phyloP scores from a whole-genome alignment of 2,888 invertebrate species.

The Phrixothrix hirtus region DNA sequence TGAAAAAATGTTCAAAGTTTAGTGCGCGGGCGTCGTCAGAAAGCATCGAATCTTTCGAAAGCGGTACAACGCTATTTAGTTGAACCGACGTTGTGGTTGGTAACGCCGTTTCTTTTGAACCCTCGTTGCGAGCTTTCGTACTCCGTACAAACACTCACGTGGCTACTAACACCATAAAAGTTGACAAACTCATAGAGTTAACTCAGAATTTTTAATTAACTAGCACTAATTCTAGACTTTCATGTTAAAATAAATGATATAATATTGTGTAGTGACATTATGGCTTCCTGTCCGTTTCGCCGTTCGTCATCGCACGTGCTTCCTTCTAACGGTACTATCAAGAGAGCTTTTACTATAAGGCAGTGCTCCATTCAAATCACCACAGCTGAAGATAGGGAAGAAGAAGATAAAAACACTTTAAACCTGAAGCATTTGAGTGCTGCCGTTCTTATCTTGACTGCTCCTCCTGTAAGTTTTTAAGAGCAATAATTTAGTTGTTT shows the following conservation, averaged over 20 bases:
- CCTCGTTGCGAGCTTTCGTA: conserved; percentile 10
- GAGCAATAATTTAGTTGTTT: no score
- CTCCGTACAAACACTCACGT: conserved; percentile 5
- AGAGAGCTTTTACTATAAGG: conserved; percentile 55
- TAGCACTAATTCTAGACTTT: neutral
- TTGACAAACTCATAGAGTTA: neutral
- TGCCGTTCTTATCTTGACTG: conserved; percentile 78
- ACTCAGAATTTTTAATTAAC: neutral
- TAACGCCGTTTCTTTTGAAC: conserved; percentile 17
- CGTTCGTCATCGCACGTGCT: conserved; percentile 62
- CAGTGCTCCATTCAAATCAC: conserved; percentile 69
- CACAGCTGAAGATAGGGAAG: conserved; percentile 64
- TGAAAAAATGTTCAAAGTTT: conserved; percentile 9
- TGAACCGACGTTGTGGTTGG: conserved; percentile 21
- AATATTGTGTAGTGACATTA: conserved; percentile 30
- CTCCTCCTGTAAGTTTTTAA: conserved; percentile 75
- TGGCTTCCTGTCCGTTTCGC: conserved; percentile 61
- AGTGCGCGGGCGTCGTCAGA: conserved; percentile 33
- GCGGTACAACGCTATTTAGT: conserved; percentile 29
- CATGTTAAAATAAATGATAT: conserved; percentile 9
- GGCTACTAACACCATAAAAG: neutral
- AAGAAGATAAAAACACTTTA: conserved; percentile 66
- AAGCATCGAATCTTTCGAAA: conserved; percentile 25
- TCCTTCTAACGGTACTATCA: conserved; percentile 54
- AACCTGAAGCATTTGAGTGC: conserved; percentile 80